A percentile compares a stretch with the other conserved stretches of the same genome.
phyloP scores from a whole-genome alignment of 2,888 invertebrate genomes.

The Athalia circularis region DNA sequence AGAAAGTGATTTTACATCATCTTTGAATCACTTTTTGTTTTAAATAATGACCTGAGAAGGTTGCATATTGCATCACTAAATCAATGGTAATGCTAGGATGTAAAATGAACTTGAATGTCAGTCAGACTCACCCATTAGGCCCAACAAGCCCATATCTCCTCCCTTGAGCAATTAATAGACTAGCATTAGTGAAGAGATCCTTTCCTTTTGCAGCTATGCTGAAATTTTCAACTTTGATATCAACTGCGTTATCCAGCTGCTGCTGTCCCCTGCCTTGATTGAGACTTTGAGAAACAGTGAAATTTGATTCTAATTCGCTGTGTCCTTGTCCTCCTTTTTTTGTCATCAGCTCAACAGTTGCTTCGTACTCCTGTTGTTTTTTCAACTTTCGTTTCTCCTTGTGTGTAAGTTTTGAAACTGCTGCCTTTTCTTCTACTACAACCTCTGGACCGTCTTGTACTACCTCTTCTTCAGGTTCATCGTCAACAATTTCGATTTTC shows the following conservation, averaged over 20 bases:
- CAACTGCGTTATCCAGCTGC: conserved; percentile 91
- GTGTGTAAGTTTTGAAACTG: conserved; percentile 83
- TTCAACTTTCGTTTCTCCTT: conserved; percentile 95
- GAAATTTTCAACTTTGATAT: conserved; percentile 99
- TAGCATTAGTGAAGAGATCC: conserved; percentile 97
- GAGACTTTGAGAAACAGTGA: conserved; percentile 92
- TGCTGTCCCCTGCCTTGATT: conserved; percentile 74
- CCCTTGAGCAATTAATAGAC: conserved; percentile 92
- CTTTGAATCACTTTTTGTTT: too few species aligned
- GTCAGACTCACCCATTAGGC: conserved; percentile 88
- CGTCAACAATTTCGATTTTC: conserved; percentile 7
- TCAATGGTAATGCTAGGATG: too few species aligned
- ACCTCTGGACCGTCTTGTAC: conserved; percentile 60
- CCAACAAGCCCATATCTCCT: conserved; percentile 98
- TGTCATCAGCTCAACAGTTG: conserved; percentile 88
- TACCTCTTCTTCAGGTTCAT: conserved; percentile 34
- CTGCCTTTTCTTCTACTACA: conserved; percentile 73
- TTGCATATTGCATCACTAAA: too few species aligned
- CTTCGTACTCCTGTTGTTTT: conserved; percentile 91
- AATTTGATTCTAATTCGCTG: conserved; percentile 93
- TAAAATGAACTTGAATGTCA: too few species aligned
- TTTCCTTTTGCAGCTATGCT: conserved; percentile 98
- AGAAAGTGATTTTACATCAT: too few species aligned
- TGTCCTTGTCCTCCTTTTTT: conserved; percentile 93
- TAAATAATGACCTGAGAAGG: too few species aligned